Conservation (phyloP, 2,113 vertebrate species). For the Pantherophis guttatus region DNA sequence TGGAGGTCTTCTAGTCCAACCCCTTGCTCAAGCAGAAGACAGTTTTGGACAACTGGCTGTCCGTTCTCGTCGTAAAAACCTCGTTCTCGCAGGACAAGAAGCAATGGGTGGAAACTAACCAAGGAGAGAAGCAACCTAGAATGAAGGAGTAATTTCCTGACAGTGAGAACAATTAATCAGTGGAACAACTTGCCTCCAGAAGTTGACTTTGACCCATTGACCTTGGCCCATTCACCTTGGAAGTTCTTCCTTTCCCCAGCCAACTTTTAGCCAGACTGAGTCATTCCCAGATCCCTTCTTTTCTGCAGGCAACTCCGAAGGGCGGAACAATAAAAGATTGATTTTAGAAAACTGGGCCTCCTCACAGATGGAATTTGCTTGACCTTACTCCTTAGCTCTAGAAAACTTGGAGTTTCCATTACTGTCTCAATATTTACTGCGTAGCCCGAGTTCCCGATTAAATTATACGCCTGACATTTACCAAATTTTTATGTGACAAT, state of each 20-base stretch:
- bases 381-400: background rate
- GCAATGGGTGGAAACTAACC: no score
- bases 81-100: background rate
- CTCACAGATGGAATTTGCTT: slow-evolving; percentile 14
- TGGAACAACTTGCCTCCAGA: no score
- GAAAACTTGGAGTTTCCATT: slow-evolving; percentile 25
- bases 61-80: background rate
- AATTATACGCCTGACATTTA: slow-evolving; percentile 73
- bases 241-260: no score
- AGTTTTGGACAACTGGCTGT: no score
- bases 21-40: no score
- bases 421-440: slow-evolving; percentile 21
- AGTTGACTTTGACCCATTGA: no score
- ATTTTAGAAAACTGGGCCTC: slow-evolving; percentile 2
- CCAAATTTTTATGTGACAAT: slow-evolving; percentile 68
- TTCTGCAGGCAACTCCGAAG: background rate
- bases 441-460: slow-evolving; percentile 50
- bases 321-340: background rate
- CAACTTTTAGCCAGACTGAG: background rate
- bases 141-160: no score
- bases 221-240: no score
- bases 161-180: no score
- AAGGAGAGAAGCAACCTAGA: no score
- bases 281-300: background rate
- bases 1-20: background rate